Evolutionary conservation across 1,140 invertebrate genomes (phyloP), one percentile per base, ranked within the genome.

Genomic region (Cydia splendana): DNA sequence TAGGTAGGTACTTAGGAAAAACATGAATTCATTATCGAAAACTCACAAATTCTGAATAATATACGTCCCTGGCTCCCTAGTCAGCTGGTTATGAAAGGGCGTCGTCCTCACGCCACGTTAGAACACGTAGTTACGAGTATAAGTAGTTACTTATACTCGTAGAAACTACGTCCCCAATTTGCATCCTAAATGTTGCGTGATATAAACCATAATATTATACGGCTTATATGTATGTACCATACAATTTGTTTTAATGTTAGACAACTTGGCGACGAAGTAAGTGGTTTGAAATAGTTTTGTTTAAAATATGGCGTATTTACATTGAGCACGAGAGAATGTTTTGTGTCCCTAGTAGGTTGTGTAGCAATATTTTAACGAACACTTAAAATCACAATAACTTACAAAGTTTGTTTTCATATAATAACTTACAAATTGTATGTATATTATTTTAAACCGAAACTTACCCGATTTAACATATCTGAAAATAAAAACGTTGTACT

Each of bases 181-280:
- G 57, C 57, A 24, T 18, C 20, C 20, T 62, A 62, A 62, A n/a
- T 62, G 18, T 62, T 62, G 57, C 57, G 57, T 24, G 57, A 9
- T 62, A 24, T 62, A 57, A 57, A n/a, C 18, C 57, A 62, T 62
- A 57, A 20, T 57, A 24, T 62, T 62, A 62, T 62, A 24, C 57
- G 57, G 57, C 5, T 62, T 12, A 62, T 62, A 48, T 48, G 45
- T 62, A 48, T 48, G 45, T 13, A 12, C 18, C 20, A 24, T 62
- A 62, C 57, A 62, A 62, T 62, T 62, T 62, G 57, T 62, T 62
- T 24, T 20, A 62, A 62, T 20, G 57, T 57, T 57, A 57, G 57
- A 62, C 57, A 24, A 62, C 20, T 62, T 62, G 57, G 20, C 57
- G 18, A 62, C 57, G 57, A 24, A 62, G 15, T 9, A 62, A 62